Conservation (phyloP, 2,888 invertebrate species). For the Strigamia maritima region DNA sequence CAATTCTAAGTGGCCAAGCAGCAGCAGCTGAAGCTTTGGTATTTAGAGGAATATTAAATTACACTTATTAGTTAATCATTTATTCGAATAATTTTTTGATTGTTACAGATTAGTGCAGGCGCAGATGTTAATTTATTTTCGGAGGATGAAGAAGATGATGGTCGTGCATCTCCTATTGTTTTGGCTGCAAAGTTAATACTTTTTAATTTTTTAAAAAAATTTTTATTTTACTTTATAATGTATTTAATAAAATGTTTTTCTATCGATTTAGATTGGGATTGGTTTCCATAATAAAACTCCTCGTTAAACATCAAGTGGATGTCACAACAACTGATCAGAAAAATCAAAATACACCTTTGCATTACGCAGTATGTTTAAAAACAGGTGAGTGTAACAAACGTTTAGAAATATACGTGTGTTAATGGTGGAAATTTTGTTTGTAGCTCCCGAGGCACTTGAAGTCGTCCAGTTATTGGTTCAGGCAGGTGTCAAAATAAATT, state of each 20-base stretch:
- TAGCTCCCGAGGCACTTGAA: conserved; percentile 44
- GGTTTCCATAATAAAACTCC: conserved; percentile 45
- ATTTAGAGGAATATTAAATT: neutral
- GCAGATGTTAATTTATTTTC: conserved; percentile 49
- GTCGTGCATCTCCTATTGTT: conserved; percentile 44
- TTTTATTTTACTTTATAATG: neutral
- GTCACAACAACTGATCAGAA: conserved; percentile 47
- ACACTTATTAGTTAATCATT: neutral
- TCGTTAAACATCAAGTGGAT: conserved; percentile 50
- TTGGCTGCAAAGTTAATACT: conserved; percentile 43
- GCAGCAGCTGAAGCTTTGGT: conserved; percentile 48
- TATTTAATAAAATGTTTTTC: neutral
- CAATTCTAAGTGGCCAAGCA: conserved; percentile 46
- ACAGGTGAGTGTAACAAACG: conserved; percentile 37
- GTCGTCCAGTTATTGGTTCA: conserved; percentile 47
- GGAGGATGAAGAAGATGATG: conserved; percentile 45
- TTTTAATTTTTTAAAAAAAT: neutral
- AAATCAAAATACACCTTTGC: conserved; percentile 49
- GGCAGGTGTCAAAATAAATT: conserved; percentile 46
- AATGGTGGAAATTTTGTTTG: conserved; percentile 6
- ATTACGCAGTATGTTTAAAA: conserved; percentile 48
- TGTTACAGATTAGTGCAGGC: conserved; percentile 47
- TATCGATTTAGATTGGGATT: conserved; percentile 41
- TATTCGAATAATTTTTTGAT: neutral
- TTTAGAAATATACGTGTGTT: neutral